These are phyloP conservation scores for Distichodus sexfasciatus DNA, from an alignment of 2,797 vertebrate genomes.

Conservation along the genomic window DNA sequence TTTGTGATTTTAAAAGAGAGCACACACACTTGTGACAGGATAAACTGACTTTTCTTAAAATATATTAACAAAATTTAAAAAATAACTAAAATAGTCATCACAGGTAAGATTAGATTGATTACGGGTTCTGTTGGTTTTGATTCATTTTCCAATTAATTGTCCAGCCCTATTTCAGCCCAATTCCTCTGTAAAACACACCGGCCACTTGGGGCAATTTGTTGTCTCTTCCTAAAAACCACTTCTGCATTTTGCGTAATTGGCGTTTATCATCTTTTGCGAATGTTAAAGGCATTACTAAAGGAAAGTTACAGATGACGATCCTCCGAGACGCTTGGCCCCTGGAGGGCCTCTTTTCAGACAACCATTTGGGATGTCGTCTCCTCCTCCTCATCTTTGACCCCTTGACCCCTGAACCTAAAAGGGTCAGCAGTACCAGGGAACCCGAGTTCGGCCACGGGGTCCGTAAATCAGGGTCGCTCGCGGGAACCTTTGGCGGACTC, in stretches of 20 bases:
- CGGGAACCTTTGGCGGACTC: conserved; percentile 65
- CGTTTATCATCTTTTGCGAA: conserved; percentile 43
- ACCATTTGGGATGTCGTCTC: conserved; percentile 66
- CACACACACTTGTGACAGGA: no score
- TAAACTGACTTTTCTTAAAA: no score
- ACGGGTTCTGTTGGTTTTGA: no score
- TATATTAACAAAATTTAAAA: no score
- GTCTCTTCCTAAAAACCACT: conserved; percentile 11
- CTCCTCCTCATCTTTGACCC: conserved; percentile 44
- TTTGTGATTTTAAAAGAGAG: no score
- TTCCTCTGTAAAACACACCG: conserved; percentile 9
- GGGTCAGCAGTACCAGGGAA: conserved; percentile 68
- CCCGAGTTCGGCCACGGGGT: conserved; percentile 57
- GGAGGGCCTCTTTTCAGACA: conserved; percentile 65
- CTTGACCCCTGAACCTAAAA: conserved; percentile 68
- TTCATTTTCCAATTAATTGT: no score
- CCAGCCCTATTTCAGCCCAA: no score
- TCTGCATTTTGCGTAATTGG: conserved; percentile 7
- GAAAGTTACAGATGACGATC: conserved; percentile 52
- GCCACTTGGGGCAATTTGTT: conserved; percentile 17
- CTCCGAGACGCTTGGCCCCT: conserved; percentile 61
- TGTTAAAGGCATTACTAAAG: conserved; percentile 43
- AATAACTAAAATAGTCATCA: no score
- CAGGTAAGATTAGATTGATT: no score
- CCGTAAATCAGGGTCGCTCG: conserved; percentile 73